These are phyloP conservation scores for Staurois parvus DNA, from an alignment of 2,797 vertebrate genomes.

Conservation along the genomic window DNA sequence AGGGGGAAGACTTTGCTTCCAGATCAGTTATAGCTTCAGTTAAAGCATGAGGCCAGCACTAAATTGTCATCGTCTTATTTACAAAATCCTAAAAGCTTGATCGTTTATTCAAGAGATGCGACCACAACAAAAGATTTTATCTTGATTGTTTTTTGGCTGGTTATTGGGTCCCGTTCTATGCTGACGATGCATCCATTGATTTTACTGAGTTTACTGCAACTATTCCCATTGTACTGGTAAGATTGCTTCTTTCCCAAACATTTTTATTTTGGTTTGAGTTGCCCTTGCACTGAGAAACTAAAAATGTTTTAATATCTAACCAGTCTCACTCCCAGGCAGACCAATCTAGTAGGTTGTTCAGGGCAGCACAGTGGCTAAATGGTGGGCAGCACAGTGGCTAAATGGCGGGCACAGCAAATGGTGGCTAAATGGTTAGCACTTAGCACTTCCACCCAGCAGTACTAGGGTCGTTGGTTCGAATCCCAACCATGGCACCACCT, in stretches of 20 bases:
- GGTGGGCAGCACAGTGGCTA: too few relatives aligned
- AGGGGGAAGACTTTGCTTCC: neutral
- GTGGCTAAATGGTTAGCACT: too few relatives aligned
- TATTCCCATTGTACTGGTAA: neutral
- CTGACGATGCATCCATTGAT: neutral
- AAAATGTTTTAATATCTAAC: neutral
- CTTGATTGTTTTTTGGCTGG: neutral
- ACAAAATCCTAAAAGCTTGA: neutral
- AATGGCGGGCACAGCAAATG: too few relatives aligned
- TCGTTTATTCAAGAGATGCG: conserved; percentile 8
- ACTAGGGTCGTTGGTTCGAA: too few relatives aligned
- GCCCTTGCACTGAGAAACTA: neutral
- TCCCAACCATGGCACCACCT: too few relatives aligned
- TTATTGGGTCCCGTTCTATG: conserved; percentile 3
- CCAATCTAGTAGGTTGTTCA: too few relatives aligned
- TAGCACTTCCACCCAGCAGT: too few relatives aligned
- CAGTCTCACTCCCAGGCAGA: too few relatives aligned
- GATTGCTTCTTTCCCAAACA: too few relatives aligned
- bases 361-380: too few relatives aligned
- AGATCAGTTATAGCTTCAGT: neutral
- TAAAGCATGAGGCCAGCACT: neutral
- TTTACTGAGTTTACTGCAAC: neutral
- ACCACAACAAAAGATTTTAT: neutral
- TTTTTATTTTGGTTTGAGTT: neutral
- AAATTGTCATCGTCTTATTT: conserved; percentile 7